These are phyloP conservation scores for Drosophila lutescens DNA, from an alignment of 2,888 invertebrate species.

Conservation along the genomic window DNA sequence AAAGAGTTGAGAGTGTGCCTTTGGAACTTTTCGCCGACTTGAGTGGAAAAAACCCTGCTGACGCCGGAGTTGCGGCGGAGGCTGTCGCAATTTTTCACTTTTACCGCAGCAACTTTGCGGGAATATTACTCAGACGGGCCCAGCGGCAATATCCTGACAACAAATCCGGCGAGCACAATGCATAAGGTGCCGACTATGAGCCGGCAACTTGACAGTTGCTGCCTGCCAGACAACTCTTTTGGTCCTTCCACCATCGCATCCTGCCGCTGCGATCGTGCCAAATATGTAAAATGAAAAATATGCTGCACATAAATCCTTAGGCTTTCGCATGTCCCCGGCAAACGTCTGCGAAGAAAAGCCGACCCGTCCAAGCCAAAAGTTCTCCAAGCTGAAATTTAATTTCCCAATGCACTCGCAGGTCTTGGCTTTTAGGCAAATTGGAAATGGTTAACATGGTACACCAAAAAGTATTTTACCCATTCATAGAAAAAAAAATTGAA, in stretches of 20 bases:
- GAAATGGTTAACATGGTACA: slow-evolving; percentile 30
- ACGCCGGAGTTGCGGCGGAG: slow-evolving; percentile 27
- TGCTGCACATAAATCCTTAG: slow-evolving; percentile 69
- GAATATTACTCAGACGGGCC: slow-evolving; percentile 69
- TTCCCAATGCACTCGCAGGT: slow-evolving; percentile 38
- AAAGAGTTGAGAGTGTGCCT: slow-evolving; percentile 46
- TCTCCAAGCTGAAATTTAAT: slow-evolving; percentile 56
- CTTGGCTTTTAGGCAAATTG: slow-evolving; percentile 57
- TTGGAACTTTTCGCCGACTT: slow-evolving; percentile 43
- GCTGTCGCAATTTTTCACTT: slow-evolving; percentile 74
- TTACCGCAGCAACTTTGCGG: slow-evolving; percentile 75
- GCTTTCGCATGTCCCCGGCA: slow-evolving; percentile 53
- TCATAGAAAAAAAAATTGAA: not conserved
- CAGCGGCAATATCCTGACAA: slow-evolving; percentile 73
- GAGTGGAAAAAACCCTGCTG: slow-evolving; percentile 53
- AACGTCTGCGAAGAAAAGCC: slow-evolving; percentile 17
- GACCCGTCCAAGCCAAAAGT: slow-evolving; percentile 26
- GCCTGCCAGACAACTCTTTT: slow-evolving; percentile 43
- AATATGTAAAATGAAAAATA: slow-evolving; percentile 69
- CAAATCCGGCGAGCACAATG: slow-evolving; percentile 68
- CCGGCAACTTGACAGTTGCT: slow-evolving; percentile 74
- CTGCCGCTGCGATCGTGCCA: slow-evolving; percentile 2
- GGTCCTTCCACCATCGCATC: not conserved
- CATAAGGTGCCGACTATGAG: slow-evolving; percentile 75
- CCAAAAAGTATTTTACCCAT: not conserved